These are phyloP conservation scores for Orchesella cincta DNA, from an alignment of 1,140 invertebrate species.

Conservation along the genomic window DNA sequence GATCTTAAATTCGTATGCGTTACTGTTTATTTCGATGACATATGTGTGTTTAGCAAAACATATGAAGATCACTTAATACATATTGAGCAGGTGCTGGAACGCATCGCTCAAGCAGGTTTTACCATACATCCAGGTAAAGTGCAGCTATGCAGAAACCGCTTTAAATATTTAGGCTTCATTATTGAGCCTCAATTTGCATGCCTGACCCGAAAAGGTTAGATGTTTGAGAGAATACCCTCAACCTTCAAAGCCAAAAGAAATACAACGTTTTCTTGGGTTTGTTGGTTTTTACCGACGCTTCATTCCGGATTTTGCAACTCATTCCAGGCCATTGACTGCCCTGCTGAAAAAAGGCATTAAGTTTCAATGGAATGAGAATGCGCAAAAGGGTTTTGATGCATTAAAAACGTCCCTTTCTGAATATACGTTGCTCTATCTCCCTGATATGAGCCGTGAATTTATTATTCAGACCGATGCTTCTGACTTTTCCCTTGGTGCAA, in stretches of 20 bases:
- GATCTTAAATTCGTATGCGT: conserved; percentile 50
- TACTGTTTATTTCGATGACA: conserved; percentile 58
- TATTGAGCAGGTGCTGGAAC: conserved; percentile 54
- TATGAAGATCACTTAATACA: conserved; percentile 55
- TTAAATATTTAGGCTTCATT: conserved; percentile 49
- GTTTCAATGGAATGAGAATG: not conserved
- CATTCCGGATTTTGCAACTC: conserved; percentile 52
- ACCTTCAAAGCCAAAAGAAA: conserved; percentile 46
- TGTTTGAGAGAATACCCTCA: conserved; percentile 39
- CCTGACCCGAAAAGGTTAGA: conserved; percentile 51
- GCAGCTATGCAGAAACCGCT: conserved; percentile 32
- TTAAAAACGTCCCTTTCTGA: conserved; percentile 43
- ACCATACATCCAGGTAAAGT: conserved; percentile 48
- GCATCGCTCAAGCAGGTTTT: conserved; percentile 50
- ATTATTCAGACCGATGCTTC: conserved; percentile 52
- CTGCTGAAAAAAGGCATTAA: conserved; percentile 28
- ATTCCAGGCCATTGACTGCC: conserved; percentile 50
- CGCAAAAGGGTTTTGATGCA: conserved; percentile 37
- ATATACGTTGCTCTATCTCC: conserved; percentile 46
- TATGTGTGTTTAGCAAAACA: conserved; percentile 54
- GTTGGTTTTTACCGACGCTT: conserved; percentile 53
- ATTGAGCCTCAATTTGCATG: conserved; percentile 39
- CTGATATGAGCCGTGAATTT: conserved; percentile 51
- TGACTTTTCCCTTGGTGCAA: conserved; percentile 50
- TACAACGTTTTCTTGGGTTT: conserved; percentile 52